Percentiles rank a stretch among this genome's conserved stretches.
These are phyloP conservation scores for Pantherophis guttatus DNA, from an alignment of 2,113 vertebrate genomes.

Conservation along the genomic window DNA sequence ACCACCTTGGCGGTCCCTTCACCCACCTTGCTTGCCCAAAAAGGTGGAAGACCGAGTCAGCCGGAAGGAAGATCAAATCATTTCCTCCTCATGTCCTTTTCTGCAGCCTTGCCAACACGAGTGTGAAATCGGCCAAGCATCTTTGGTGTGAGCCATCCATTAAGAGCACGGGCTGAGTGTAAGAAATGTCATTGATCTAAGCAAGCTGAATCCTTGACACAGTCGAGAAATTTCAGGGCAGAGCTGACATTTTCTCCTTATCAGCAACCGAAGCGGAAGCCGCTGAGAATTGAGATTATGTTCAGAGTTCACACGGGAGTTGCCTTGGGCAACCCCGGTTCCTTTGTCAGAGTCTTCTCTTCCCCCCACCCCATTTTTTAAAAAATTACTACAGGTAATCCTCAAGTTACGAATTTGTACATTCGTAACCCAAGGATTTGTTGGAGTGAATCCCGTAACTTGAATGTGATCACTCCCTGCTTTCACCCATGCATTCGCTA, in stretches of 20 bases:
- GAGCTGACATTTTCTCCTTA: not conserved
- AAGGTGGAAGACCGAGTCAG: not conserved
- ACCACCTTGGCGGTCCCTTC: too few species aligned
- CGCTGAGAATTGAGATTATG: not conserved
- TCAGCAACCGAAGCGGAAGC: not conserved
- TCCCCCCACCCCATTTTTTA: too few species aligned
- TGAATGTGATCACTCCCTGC: too few species aligned
- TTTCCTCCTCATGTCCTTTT: not conserved
- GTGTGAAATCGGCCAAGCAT: not conserved
- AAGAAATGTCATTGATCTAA: conserved; percentile 10
- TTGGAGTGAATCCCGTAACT: too few species aligned
- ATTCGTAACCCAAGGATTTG: too few species aligned
- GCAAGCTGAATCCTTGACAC: not conserved
- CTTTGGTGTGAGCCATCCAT: not conserved
- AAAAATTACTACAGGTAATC: too few species aligned
- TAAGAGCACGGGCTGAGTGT: not conserved
- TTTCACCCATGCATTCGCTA: too few species aligned
- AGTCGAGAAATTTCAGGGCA: not conserved
- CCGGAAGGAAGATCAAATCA: not conserved
- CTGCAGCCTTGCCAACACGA: not conserved
- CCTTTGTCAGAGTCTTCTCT: not conserved
- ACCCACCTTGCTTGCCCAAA: not conserved
- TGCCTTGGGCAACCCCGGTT: not conserved
- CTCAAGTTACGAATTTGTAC: too few species aligned
- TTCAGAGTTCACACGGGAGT: not conserved